Conservation (phyloP, 2,888 invertebrate species). For the Synanthedon tipuliformis region DNA sequence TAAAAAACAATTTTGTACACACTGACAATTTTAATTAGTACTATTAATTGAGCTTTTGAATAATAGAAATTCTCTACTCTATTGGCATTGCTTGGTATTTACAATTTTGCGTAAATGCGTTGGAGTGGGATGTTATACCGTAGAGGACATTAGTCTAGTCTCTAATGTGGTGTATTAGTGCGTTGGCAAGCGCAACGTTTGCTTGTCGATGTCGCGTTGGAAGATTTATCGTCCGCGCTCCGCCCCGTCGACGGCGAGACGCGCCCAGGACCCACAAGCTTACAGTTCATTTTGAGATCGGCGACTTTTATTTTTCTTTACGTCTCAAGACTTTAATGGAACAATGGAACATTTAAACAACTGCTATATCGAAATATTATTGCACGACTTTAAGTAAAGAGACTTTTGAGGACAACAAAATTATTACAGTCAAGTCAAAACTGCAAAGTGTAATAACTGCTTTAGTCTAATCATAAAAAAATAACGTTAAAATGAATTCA, state of each 20-base stretch:
- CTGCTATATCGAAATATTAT: constrained; percentile 5
- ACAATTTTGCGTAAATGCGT: background rate
- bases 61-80: no score
- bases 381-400: no score
- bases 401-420: no score
- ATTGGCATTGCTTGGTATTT: no score
- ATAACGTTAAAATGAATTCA: no score
- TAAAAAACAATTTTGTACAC: no score
- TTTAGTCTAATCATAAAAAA: no score
- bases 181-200: constrained; percentile 26
- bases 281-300: constrained; percentile 29
- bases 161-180: constrained; percentile 40
- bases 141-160: constrained; percentile 32
- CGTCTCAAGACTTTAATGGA: constrained; percentile 24
- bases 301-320: constrained; percentile 35
- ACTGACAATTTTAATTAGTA: no score
- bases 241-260: constrained; percentile 16
- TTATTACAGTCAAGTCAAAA: no score
- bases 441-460: no score
- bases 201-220: constrained; percentile 35
- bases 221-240: constrained; percentile 38
- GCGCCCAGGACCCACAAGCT: constrained; percentile 7
- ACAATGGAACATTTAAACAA: constrained; percentile 27
- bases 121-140: constrained; percentile 17
- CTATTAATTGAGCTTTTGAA: no score